These are phyloP conservation scores for Zalophus californianus DNA, from an alignment of 2,797 vertebrate species.

Conservation along the genomic window DNA sequence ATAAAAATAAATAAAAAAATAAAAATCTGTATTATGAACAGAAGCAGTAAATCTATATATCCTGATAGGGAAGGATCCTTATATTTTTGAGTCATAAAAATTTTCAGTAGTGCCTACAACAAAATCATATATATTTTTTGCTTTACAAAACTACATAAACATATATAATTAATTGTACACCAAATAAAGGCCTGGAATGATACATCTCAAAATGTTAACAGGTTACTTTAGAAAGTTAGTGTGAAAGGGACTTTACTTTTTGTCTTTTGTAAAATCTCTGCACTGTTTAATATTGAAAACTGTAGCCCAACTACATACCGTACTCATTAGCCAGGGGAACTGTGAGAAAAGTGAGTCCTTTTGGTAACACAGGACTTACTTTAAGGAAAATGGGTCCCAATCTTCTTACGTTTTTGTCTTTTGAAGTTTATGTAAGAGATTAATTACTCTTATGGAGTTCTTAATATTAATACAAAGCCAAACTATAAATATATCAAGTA, in stretches of 20 bases:
- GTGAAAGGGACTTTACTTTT: neutral
- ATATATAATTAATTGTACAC: neutral
- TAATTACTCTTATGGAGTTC: neutral
- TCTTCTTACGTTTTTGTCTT: neutral
- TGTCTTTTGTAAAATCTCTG: neutral
- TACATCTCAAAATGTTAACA: neutral
- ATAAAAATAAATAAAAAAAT: neutral
- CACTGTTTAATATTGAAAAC: slow-evolving; percentile 5
- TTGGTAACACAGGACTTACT: neutral
- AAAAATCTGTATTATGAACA: neutral
- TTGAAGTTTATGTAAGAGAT: neutral
- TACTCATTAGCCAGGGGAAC: slow-evolving; percentile 12
- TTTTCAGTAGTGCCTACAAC: neutral
- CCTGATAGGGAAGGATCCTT: neutral
- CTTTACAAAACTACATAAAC: neutral
- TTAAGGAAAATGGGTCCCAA: neutral
- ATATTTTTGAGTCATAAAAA: neutral
- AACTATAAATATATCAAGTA: neutral
- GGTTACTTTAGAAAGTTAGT: neutral
- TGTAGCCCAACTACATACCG: neutral
- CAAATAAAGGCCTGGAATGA: slow-evolving; percentile 34
- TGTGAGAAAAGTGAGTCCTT: neutral
- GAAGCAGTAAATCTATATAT: neutral
- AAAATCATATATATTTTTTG: neutral
- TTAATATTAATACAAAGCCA: slow-evolving; percentile 44